phyloP scores from a whole-genome alignment of 1,140 invertebrate species.

The Chelonus insularis region DNA sequence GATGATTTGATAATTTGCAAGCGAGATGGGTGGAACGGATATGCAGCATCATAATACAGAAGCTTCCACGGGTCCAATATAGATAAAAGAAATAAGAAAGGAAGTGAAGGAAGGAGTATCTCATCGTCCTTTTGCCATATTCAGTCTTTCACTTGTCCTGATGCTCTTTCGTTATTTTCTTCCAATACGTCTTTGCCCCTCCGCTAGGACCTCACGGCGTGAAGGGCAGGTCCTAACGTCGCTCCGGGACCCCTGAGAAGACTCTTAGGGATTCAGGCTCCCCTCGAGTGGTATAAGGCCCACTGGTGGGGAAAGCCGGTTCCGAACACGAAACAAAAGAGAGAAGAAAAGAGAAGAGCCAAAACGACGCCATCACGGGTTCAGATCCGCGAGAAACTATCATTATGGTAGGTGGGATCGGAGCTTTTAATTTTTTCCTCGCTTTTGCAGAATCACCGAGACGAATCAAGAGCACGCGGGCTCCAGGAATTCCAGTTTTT shows the following conservation, averaged over 20 bases:
- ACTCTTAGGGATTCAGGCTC: slow-evolving; percentile 37
- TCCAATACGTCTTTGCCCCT: slow-evolving; percentile 11
- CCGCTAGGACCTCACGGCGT: slow-evolving; percentile 13
- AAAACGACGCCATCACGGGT: slow-evolving; percentile 49
- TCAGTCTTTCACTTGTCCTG: neutral
- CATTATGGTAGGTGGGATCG: slow-evolving; percentile 40
- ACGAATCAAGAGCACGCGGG: slow-evolving; percentile 12
- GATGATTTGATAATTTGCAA: slow-evolving; percentile 56
- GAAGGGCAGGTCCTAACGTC: slow-evolving; percentile 37
- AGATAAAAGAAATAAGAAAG: slow-evolving; percentile 15
- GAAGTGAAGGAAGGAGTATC: neutral
- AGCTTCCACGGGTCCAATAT: neutral
- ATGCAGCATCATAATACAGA: slow-evolving; percentile 1
- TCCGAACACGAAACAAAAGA: slow-evolving; percentile 32
- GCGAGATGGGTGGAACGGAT: slow-evolving; percentile 13
- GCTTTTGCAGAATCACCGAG: slow-evolving; percentile 19
- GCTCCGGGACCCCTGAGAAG: slow-evolving; percentile 28
- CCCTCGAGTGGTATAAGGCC: neutral
- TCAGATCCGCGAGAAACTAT: slow-evolving; percentile 47
- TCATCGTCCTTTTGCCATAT: slow-evolving; percentile 5
- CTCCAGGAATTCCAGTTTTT: slow-evolving; percentile 9
- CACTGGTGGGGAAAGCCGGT: slow-evolving; percentile 55
- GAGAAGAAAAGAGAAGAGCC: slow-evolving; percentile 15
- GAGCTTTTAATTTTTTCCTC: slow-evolving; percentile 38
- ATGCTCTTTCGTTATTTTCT: neutral